phyloP scores from a whole-genome alignment of 2,113 vertebrate genomes.

The Xerus inauris region DNA sequence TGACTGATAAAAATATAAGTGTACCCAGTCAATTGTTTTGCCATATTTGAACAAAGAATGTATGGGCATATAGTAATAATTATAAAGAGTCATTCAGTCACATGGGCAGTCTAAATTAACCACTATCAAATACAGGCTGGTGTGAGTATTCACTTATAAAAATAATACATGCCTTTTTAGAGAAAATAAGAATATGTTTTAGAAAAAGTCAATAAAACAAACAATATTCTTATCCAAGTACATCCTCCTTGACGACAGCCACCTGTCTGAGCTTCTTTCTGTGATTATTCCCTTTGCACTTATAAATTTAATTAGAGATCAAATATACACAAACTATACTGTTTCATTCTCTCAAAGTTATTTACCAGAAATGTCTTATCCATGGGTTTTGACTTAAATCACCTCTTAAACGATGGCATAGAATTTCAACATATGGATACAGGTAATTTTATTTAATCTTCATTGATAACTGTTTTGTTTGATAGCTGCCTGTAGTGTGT shows the following conservation, averaged over 20 bases:
- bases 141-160: neutral
- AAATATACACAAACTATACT: neutral
- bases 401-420: neutral
- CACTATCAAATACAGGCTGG: neutral
- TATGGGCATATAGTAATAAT: neutral
- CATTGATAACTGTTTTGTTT: neutral
- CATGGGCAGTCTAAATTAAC: too few species aligned
- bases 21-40: neutral
- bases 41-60: neutral
- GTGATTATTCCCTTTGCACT: neutral
- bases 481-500: neutral
- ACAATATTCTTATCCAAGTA: neutral
- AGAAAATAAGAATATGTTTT: neutral
- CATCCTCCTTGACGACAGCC: rapidly evolving
- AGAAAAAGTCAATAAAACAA: neutral
- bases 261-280: too few species aligned
- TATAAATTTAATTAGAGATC: neutral
- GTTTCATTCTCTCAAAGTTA: neutral
- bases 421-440: neutral
- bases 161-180: neutral
- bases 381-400: neutral
- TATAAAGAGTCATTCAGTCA: neutral
- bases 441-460: neutral
- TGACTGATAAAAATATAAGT: neutral
- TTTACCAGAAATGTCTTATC: neutral